Conservation (phyloP, 2,113 vertebrate species). For the Cyanocitta stelleri region DNA sequence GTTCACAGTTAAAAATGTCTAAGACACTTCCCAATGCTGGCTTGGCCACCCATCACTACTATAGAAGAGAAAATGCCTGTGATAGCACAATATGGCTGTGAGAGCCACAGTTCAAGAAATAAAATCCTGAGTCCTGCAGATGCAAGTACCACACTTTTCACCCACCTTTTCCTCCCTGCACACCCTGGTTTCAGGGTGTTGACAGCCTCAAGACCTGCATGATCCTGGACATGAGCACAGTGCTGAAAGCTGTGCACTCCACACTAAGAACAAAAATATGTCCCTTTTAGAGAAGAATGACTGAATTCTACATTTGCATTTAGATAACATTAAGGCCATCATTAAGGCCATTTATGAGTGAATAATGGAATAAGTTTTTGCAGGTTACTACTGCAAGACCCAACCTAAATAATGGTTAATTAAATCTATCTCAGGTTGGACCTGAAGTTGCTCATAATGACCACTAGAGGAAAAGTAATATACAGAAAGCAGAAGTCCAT, state of each 20-base stretch:
- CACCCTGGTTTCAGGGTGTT: neutral
- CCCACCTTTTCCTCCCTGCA: neutral
- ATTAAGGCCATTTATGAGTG: neutral
- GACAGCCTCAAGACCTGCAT: neutral
- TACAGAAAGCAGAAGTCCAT: neutral
- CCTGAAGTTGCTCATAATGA: neutral
- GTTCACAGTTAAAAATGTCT: neutral
- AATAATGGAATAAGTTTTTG: neutral
- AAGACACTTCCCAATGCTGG: neutral
- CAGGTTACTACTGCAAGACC: neutral
- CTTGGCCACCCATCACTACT: neutral
- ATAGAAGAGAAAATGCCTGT: neutral
- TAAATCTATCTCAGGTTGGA: neutral
- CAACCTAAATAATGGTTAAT: neutral
- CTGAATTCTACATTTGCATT: neutral
- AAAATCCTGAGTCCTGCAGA: neutral
- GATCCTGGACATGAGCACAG: neutral
- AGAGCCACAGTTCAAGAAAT: neutral
- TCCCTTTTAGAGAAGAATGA: neutral
- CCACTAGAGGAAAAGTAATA: slow-evolving; percentile 31
- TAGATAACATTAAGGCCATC: neutral
- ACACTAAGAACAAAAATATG: neutral
- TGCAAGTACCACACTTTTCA: neutral
- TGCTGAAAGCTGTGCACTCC: neutral
- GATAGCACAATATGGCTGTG: neutral